A percentile compares a stretch with the other conserved stretches of the same genome.
These are phyloP conservation scores for Arge pagana DNA, from an alignment of 2,888 invertebrate genomes.

Conservation along the genomic window DNA sequence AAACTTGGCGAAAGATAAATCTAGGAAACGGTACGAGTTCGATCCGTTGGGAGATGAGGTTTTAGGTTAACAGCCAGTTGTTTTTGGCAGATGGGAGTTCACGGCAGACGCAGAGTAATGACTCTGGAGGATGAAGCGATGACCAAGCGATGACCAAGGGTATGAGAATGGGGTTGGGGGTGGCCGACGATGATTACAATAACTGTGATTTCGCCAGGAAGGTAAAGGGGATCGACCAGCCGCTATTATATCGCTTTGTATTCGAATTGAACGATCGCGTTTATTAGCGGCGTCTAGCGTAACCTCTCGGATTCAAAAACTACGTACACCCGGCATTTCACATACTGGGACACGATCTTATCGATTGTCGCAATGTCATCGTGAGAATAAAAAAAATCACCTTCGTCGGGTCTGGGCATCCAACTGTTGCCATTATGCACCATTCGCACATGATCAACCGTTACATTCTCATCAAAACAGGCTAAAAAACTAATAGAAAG, in stretches of 20 bases:
- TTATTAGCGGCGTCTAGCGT: slow-evolving; percentile 20
- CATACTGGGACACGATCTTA: too few relatives aligned
- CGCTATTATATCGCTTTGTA: slow-evolving; percentile 21
- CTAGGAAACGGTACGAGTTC: too few relatives aligned
- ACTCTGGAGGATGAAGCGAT: slow-evolving; percentile 53
- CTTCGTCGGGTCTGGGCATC: too few relatives aligned
- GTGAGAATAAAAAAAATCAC: too few relatives aligned
- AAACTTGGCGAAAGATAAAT: too few relatives aligned
- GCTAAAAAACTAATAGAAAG: too few relatives aligned
- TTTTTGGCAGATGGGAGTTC: slow-evolving; percentile 48
- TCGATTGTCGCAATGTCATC: too few relatives aligned
- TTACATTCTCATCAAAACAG: too few relatives aligned
- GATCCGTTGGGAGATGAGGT: slow-evolving; percentile 48
- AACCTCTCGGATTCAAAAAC: too few relatives aligned
- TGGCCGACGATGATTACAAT: slow-evolving; percentile 45
- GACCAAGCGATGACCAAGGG: slow-evolving; percentile 30
- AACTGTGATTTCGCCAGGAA: slow-evolving; percentile 43
- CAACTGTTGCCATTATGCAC: too few relatives aligned
- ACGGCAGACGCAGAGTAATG: slow-evolving; percentile 56
- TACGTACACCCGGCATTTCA: too few relatives aligned
- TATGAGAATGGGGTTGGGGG: slow-evolving; percentile 24
- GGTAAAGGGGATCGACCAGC: slow-evolving; percentile 16
- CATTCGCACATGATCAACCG: too few relatives aligned
- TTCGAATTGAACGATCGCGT: slow-evolving; percentile 19
- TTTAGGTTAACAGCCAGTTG: slow-evolving; percentile 58